A percentile compares a stretch with the other conserved stretches of the same genome.
phyloP scores from a whole-genome alignment of 2,888 invertebrate species.

The Drosophila atroscutellata region DNA sequence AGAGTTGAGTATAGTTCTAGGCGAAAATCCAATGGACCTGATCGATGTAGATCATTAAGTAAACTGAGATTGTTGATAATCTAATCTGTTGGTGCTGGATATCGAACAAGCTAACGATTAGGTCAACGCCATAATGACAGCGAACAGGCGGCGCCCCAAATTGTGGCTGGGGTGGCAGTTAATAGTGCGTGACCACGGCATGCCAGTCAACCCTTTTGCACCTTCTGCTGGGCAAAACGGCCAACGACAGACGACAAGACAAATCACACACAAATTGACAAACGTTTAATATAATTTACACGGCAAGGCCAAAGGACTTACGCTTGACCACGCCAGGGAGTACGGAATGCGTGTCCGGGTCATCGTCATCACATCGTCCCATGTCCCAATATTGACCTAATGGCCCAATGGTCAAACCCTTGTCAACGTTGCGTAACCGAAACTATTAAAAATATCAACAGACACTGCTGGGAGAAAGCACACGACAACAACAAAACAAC shows the following conservation, averaged over 20 bases:
- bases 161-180: constrained; percentile 26
- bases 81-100: neutral
- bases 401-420: constrained; percentile 67
- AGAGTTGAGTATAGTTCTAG: no score
- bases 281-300: constrained; percentile 81
- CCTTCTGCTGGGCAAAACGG: constrained; percentile 45
- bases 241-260: constrained; percentile 52
- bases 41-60: neutral
- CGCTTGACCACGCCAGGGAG: constrained; percentile 66
- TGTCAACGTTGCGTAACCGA: constrained; percentile 76
- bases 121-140: neutral
- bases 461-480: constrained; percentile 50
- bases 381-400: constrained; percentile 67
- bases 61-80: neutral
- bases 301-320: constrained; percentile 68
- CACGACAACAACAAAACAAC: neutral
- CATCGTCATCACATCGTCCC: constrained; percentile 3
- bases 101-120: constrained; percentile 9
- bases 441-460: constrained; percentile 78
- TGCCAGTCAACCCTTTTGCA: constrained; percentile 62
- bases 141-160: neutral
- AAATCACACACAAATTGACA: constrained; percentile 80
- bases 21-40: no score
- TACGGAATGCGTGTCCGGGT: constrained; percentile 21
- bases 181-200: constrained; percentile 65